These are phyloP conservation scores for Aelia acuminata DNA, from an alignment of 2,888 invertebrate genomes.

Conservation along the genomic window DNA sequence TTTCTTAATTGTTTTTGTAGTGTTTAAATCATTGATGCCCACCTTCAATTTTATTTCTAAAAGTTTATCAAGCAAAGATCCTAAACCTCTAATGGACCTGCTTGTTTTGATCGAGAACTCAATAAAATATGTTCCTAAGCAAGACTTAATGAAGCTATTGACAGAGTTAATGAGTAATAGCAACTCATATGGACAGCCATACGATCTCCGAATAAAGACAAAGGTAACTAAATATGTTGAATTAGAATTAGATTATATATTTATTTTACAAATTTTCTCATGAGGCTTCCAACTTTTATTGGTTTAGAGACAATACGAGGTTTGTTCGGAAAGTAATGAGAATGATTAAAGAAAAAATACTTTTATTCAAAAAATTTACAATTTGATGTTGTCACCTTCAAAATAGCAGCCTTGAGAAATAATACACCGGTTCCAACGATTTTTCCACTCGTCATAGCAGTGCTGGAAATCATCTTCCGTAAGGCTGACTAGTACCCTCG, in stretches of 20 bases:
- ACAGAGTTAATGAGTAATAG: conserved; percentile 41
- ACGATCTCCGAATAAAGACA: conserved; percentile 56
- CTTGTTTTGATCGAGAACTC: conserved; percentile 54
- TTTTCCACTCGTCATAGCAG: too few species aligned
- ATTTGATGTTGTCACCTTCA: too few species aligned
- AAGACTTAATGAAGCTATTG: conserved; percentile 31
- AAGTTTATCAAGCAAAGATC: conserved; percentile 31
- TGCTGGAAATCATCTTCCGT: too few species aligned
- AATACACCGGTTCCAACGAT: too few species aligned
- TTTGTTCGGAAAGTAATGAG: too few species aligned
- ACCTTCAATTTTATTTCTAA: conserved; percentile 36
- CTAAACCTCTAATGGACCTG: conserved; percentile 54
- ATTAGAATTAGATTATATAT: too few species aligned
- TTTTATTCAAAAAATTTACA: too few species aligned
- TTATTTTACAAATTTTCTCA: not conserved
- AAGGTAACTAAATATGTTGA: conserved; percentile 31
- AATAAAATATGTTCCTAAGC: conserved; percentile 22
- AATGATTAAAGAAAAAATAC: too few species aligned
- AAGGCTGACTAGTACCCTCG: too few species aligned
- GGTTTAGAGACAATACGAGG: too few species aligned
- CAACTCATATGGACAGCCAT: conserved; percentile 57
- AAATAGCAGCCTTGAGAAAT: too few species aligned
- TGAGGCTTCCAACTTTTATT: not conserved
- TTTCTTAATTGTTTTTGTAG: conserved; percentile 10
- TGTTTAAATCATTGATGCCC: conserved; percentile 47